phyloP scores from a whole-genome alignment of 30 jellyfish, hydroid and myxozoan species.

The Catostylus mosaicus region DNA sequence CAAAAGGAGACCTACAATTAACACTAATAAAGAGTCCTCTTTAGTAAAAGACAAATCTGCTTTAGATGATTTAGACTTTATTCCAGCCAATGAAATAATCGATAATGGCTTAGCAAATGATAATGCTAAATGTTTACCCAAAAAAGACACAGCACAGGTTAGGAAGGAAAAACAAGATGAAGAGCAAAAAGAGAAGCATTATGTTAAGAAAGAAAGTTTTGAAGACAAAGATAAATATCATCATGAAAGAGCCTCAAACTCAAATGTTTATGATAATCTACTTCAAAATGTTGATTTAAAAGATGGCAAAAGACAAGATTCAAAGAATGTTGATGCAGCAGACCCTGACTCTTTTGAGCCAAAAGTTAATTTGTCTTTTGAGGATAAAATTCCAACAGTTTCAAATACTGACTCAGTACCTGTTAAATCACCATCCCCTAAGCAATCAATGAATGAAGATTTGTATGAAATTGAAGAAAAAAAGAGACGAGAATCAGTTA shows the following conservation, averaged over 20 bases:
- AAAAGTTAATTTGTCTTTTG: background rate
- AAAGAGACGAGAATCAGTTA: conserved; percentile 70
- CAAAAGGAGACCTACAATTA: background rate
- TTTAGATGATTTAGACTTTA: background rate
- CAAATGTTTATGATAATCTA: too few relatives aligned
- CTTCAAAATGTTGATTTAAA: background rate
- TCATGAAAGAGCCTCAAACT: too few relatives aligned
- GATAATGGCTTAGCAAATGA: background rate
- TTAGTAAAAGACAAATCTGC: background rate
- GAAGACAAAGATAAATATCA: too few relatives aligned
- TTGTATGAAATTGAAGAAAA: conserved; percentile 53
- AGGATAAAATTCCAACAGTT: background rate
- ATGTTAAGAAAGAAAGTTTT: too few relatives aligned
- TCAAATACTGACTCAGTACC: background rate
- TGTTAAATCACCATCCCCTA: background rate
- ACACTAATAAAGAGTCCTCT: background rate
- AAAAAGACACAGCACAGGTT: too few relatives aligned
- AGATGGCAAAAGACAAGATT: background rate
- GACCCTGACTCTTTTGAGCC: background rate
- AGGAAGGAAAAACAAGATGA: too few relatives aligned
- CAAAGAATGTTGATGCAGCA: background rate
- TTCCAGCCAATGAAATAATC: background rate
- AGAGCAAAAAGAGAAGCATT: too few relatives aligned
- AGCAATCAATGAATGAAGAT: conserved; percentile 32
- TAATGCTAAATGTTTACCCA: background rate